phyloP scores from a whole-genome alignment of 2,113 vertebrate species.

The Nothocercus julius region DNA sequence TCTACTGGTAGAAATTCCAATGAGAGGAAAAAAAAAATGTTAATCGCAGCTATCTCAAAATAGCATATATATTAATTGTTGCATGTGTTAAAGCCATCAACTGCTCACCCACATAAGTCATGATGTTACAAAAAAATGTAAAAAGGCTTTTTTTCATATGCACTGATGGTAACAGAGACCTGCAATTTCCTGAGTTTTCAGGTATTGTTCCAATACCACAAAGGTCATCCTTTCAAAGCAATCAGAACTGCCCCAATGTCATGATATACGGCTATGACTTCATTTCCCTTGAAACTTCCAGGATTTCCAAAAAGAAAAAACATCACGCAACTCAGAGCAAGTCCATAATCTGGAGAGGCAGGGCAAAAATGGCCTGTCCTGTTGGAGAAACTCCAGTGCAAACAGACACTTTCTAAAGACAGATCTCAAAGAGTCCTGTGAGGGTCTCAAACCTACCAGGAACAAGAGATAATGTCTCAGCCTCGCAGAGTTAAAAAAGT shows the following conservation, averaged over 20 bases:
- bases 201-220: neutral
- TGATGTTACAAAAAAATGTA: neutral
- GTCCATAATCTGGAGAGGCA: neutral
- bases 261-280: neutral
- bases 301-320: neutral
- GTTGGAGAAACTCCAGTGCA: neutral
- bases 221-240: neutral
- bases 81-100: neutral
- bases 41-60: conserved; percentile 15
- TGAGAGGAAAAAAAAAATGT: neutral
- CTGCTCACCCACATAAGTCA: neutral
- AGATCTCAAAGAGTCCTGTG: neutral
- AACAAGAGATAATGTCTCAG: neutral
- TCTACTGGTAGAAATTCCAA: conserved; percentile 21
- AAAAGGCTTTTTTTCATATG: neutral
- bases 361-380: neutral
- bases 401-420: neutral
- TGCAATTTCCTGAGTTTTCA: neutral
- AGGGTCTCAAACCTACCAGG: neutral
- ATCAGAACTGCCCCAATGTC: neutral
- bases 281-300: neutral
- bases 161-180: neutral
- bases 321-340: neutral
- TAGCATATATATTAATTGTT: neutral
- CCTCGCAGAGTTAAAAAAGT: neutral